Evolutionary conservation across 92 coral and sea anemone species (phyloP).

Genomic region (Heteractis magnifica): DNA sequence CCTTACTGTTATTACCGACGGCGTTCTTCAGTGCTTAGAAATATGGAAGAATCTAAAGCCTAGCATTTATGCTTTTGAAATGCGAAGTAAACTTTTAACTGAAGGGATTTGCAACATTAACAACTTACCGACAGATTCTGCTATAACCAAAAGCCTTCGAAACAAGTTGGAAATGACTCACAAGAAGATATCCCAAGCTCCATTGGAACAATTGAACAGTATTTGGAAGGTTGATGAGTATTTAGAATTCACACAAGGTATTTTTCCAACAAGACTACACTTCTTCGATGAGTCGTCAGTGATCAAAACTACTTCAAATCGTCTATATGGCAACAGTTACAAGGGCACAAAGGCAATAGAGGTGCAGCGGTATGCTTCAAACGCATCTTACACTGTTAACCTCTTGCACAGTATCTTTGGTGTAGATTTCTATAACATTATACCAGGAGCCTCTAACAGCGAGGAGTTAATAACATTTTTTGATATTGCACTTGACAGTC

Average conservation of each 20-base stretch:
- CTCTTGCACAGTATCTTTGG: slow-evolving; percentile 57
- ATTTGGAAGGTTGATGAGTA: slow-evolving; percentile 42
- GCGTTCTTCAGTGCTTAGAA: slow-evolving; percentile 31
- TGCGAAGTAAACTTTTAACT: slow-evolving; percentile 20
- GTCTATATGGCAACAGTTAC: slow-evolving; percentile 45
- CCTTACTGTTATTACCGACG: slow-evolving; percentile 29
- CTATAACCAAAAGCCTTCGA: slow-evolving; percentile 29
- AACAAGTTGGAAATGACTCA: background rate
- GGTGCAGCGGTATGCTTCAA: slow-evolving; percentile 62
- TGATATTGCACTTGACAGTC: slow-evolving; percentile 44
- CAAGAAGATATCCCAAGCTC: slow-evolving; percentile 29
- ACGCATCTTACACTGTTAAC: slow-evolving; percentile 54
- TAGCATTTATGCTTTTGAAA: slow-evolving; percentile 30
- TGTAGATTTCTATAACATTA: slow-evolving; percentile 26
- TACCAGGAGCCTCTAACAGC: slow-evolving; percentile 56
- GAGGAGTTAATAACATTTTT: slow-evolving; percentile 45
- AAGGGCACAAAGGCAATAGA: slow-evolving; percentile 47
- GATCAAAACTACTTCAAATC: slow-evolving; percentile 45
- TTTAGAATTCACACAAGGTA: slow-evolving; percentile 18
- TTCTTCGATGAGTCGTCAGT: slow-evolving; percentile 48
- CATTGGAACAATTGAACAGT: slow-evolving; percentile 36
- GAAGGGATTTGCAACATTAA: slow-evolving; percentile 29
- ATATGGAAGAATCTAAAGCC: slow-evolving; percentile 51
- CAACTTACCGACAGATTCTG: slow-evolving; percentile 29
- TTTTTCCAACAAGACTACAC: slow-evolving; percentile 23